Evolutionary conservation across 2,797 vertebrate genomes (phyloP), one percentile per base, ranked within the genome.

Genomic region (Pagetopsis macropterus): DNA sequence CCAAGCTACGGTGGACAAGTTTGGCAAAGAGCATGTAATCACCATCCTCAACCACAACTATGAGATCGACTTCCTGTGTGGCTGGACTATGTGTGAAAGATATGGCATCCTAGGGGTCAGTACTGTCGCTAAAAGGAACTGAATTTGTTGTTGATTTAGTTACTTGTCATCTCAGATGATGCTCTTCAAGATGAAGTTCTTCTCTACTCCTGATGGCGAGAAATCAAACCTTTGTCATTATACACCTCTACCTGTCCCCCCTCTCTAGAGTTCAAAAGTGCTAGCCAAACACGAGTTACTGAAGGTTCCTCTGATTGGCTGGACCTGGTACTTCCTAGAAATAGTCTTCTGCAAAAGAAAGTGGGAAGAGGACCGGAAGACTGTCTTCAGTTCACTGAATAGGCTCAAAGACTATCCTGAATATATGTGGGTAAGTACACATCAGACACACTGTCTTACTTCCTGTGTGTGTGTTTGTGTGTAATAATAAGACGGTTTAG

Each of bases 281-380:
- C 92, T 99, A 67, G 98, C 98, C 44, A 99, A 99, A 89, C 96
- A 96, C 43, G 98, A 99, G 91, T 93, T 99, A 19, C 93, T 98
- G 0, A 98, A 96, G 2, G 98, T 99, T 68, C 98, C 98, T 81
- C 94, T 99, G 68, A 98, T 99, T 5, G 98, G 98, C 81, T 99
- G 98, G 98, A 99, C 98, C 0, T 99, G 98, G 98, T 99, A 99
- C 91, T 99, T 99, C 88, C 93, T 99, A 33, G 98, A 99, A 92
- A 99, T 99, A 0, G 98, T 99, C 31, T 99, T 99, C 93, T 99
- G 98, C 90, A 98, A 96, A 90, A 95, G 98, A 79, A 99, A 93
- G 87, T 99, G 98, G 98, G 98, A 99, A 74, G 97, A 98, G 66
- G 98, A 99, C 91, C 92, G 96, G 64, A 93, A 99, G 1, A 97